These are phyloP conservation scores for Lasius fuliginosus DNA, from an alignment of 2,888 invertebrate species.

Conservation along the genomic window DNA sequence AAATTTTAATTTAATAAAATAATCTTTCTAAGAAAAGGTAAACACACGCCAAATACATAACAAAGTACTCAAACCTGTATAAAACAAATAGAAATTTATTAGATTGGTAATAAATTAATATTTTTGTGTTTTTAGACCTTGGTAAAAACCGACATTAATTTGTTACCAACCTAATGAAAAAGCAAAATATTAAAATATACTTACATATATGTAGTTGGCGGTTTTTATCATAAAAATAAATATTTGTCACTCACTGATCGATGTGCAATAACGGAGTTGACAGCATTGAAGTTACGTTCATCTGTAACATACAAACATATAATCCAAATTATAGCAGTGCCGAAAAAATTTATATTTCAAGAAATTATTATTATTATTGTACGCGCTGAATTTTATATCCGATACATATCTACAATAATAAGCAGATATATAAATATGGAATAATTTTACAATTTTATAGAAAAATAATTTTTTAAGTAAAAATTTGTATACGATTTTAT, in stretches of 20 bases:
- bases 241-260: neutral
- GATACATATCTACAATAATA: neutral
- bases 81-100: neutral
- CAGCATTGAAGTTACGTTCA: neutral
- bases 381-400: neutral
- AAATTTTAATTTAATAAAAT: conserved; percentile 8
- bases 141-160: no score
- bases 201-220: neutral
- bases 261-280: neutral
- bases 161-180: neutral
- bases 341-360: neutral
- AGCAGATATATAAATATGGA: neutral
- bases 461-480: no score
- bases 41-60: neutral
- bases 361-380: neutral
- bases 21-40: neutral
- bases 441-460: no score
- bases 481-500: no score
- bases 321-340: neutral
- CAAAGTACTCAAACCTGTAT: neutral
- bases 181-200: neutral
- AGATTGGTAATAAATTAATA: no score
- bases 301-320: neutral
- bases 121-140: no score
- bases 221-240: neutral